Conservation (phyloP, 2,797 vertebrate genomes). For the Melanotaenia maccullochi region DNA sequence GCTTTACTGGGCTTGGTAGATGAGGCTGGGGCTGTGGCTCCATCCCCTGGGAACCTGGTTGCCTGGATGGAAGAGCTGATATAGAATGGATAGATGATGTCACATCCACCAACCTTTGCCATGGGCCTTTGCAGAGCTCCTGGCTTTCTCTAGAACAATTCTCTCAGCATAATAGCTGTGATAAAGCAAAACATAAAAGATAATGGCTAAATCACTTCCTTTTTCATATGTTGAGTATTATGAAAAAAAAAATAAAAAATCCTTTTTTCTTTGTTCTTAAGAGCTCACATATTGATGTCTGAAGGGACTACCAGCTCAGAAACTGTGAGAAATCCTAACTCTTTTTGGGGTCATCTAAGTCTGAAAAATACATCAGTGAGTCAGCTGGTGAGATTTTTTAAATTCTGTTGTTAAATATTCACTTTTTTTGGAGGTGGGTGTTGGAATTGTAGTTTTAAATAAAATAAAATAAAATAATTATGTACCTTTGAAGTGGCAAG, state of each 20-base stretch:
- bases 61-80: slow-evolving; percentile 45
- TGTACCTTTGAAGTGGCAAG: no score
- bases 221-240: neutral
- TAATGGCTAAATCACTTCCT: slow-evolving; percentile 10
- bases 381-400: neutral
- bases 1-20: slow-evolving; percentile 65
- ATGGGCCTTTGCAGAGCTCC: slow-evolving; percentile 7
- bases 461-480: no score
- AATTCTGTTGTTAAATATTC: neutral
- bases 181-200: slow-evolving; percentile 38
- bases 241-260: no score
- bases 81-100: slow-evolving; percentile 32
- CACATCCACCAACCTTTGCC: slow-evolving; percentile 27
- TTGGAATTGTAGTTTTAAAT: no score
- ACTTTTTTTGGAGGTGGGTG: no score
- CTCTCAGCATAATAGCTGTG: slow-evolving; percentile 19
- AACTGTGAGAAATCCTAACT: no score
- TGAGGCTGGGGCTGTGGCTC: slow-evolving; percentile 56
- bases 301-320: no score
- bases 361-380: neutral
- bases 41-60: slow-evolving; percentile 45
- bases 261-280: no score
- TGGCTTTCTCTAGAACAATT: slow-evolving; percentile 35
- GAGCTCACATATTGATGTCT: no score
- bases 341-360: neutral